Evolutionary conservation across 2,113 vertebrate species (phyloP), one percentile per base, ranked within the genome.

Genomic region (Hippocampus guttulatus): DNA sequence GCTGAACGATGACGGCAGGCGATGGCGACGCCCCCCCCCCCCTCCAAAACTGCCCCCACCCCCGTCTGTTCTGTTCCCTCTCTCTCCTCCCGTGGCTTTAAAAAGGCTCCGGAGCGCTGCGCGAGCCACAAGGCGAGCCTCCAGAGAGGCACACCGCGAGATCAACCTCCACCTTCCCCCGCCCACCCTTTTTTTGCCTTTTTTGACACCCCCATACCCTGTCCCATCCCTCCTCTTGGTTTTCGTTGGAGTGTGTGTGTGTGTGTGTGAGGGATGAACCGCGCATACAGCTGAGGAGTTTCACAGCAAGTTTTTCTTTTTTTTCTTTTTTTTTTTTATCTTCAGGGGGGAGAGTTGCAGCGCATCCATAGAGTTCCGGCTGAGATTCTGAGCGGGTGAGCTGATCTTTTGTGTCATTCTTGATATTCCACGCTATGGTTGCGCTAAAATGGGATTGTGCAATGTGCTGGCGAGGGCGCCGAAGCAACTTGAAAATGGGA

Each of bases 1-100:
- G 74, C 78, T 76, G 79, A 75, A 65, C 72, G 83, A 90, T 87
- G 87, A 87, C 81, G 86, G 80, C 55, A 78, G 60, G 80, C 68
- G 62, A 80, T 85, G 88, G 84, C 90, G 20, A 30, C 25, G 3
- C 33, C 12, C 1, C 51, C 51, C 10, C 49, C 16, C 14, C 14
- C 30, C 1, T 5, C 62, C 38, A 8, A 38, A 3, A 7, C 65
- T 16, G 45, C 7, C 74, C 92, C 92, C 86, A 91, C 91, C 83
- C 91, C 86, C 85, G 92, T 93, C 83, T 91, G 93, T 92, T 90
- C 90, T 90, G 91, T 93, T 91, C 89, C 88, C 89, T 91, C 83
- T 86, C 81, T 84, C 90, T 88, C 86, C 86, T 90, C 92, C 87
- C 90, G 83, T 86, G 86, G 85, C 88, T 84, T 91, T 90, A 91